Evolutionary conservation across 2,113 vertebrate species (phyloP).

Genomic region (Aptenodytes patagonicus): DNA sequence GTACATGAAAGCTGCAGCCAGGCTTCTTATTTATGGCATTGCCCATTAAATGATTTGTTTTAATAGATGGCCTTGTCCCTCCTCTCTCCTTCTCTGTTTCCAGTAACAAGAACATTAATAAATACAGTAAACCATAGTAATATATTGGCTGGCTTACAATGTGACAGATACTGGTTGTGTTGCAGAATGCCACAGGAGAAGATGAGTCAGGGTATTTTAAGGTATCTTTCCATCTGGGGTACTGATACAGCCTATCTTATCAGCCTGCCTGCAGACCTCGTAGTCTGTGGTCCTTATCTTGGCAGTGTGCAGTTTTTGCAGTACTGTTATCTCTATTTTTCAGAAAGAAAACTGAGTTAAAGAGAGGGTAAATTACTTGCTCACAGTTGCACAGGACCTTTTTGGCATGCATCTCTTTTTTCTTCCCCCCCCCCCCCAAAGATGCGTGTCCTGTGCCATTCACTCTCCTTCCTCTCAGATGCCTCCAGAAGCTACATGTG

Average conservation of each 20-base stretch:
- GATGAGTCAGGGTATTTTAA: not conserved
- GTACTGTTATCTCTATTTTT: not conserved
- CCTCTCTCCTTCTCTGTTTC: not conserved
- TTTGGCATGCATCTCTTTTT: not conserved
- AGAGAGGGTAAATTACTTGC: not conserved
- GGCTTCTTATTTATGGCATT: not conserved
- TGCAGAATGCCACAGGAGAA: not conserved
- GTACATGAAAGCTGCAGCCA: not conserved
- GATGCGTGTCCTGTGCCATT: not conserved
- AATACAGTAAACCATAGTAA: not conserved
- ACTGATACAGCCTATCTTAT: not conserved
- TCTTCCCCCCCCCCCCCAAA: not conserved
- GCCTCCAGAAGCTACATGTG: not conserved
- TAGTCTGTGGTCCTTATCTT: not conserved
- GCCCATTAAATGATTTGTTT: not conserved
- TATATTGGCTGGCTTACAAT: rapidly evolving
- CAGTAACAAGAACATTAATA: not conserved
- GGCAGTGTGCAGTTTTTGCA: not conserved
- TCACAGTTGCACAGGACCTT: not conserved
- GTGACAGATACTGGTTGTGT: not conserved
- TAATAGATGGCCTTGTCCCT: not conserved
- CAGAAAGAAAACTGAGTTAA: not conserved
- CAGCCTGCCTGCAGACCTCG: not conserved
- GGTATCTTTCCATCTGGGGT: not conserved
- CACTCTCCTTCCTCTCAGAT: not conserved